Evolutionary conservation across 2,113 vertebrate species (phyloP), one percentile per base, ranked within the genome.

Genomic region (Platycercus adscitus): DNA sequence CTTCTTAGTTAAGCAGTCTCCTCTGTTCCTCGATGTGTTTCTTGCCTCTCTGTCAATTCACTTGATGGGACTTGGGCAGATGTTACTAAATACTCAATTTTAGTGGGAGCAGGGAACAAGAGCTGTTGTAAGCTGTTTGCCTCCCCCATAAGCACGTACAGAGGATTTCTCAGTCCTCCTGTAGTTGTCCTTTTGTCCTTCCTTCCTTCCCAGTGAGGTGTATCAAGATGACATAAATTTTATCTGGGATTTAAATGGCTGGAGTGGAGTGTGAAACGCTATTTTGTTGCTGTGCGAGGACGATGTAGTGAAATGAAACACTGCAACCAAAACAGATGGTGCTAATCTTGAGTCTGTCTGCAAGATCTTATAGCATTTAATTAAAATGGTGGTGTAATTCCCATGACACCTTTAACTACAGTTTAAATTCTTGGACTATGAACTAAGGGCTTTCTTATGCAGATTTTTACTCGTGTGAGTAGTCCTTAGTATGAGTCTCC

Each of bases 301-400:
- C 89, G 70, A 78, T 76, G 69, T 92, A 76, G 94, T 87, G 94
- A 90, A 95, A 70, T 69, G 95, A 86, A 94, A 88, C 53, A 49
- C 95, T 95, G 70, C 28, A 95, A 85, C 84, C 92, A 91, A 96
- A 97, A 89, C 96, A 98, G 96, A 97, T 97, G 96, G 97, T 96
- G 89, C 94, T 97, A 79, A 95, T 97, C 95, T 97, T 96, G 95
- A 95, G 77, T 95, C 93, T 97, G 95, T 97, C 95, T 96, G 85
- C 83, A 94, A 78, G 96, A 94, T 96, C 84, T 91, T 97, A 43
- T 24, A 96, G 92, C 95, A 95, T 96, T 98, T 98, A 98, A 97
- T 98, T 97, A 97, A 95, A 95, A 95, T 88, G 96, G 89, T 92
- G 64, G 58, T 96, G 89, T 96, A 92, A 95, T 96, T 97, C 94